Conservation (phyloP, 1,140 invertebrate species). For the Drosophila fuyamai region DNA sequence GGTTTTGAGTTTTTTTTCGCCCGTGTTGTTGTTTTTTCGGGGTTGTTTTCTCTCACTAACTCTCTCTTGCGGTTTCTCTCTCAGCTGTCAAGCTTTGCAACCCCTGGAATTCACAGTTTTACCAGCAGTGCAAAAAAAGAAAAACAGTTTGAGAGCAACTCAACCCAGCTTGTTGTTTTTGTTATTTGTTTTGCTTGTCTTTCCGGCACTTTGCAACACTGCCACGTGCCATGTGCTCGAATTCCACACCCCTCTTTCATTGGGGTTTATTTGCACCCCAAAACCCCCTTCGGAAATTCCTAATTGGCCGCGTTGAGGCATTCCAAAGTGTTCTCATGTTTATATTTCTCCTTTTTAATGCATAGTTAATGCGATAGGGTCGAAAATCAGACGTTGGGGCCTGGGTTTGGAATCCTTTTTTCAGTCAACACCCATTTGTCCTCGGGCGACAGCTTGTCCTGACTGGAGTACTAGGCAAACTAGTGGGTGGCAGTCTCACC, state of each 20-base stretch:
- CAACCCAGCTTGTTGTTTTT: slow-evolving; percentile 39
- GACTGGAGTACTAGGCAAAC: background rate
- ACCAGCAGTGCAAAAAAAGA: background rate
- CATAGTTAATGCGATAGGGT: slow-evolving; percentile 59
- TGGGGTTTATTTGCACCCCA: slow-evolving; percentile 1
- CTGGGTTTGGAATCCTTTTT: slow-evolving; percentile 7
- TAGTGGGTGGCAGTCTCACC: background rate
- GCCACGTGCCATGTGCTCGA: slow-evolving; percentile 56
- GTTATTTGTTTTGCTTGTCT: slow-evolving; percentile 40
- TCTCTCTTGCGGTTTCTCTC: slow-evolving; percentile 9
- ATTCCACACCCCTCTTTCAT: background rate
- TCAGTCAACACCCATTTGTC: slow-evolving; percentile 17
- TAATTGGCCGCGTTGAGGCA: slow-evolving; percentile 56
- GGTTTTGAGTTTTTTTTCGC: slow-evolving; percentile 21
- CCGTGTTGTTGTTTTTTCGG: slow-evolving; percentile 34
- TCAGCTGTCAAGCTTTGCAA: slow-evolving; percentile 51
- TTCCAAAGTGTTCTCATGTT: slow-evolving; percentile 52
- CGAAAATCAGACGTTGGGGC: background rate
- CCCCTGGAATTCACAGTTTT: slow-evolving; percentile 56
- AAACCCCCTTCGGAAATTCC: slow-evolving; percentile 1
- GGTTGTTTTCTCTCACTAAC: slow-evolving; percentile 40
- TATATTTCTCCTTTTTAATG: slow-evolving; percentile 44
- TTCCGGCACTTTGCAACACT: slow-evolving; percentile 59
- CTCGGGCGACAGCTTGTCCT: slow-evolving; percentile 24
- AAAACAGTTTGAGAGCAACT: slow-evolving; percentile 37